These are phyloP conservation scores for Bolborhynchus lineola DNA, from an alignment of 2,113 vertebrate genomes.

Conservation along the genomic window DNA sequence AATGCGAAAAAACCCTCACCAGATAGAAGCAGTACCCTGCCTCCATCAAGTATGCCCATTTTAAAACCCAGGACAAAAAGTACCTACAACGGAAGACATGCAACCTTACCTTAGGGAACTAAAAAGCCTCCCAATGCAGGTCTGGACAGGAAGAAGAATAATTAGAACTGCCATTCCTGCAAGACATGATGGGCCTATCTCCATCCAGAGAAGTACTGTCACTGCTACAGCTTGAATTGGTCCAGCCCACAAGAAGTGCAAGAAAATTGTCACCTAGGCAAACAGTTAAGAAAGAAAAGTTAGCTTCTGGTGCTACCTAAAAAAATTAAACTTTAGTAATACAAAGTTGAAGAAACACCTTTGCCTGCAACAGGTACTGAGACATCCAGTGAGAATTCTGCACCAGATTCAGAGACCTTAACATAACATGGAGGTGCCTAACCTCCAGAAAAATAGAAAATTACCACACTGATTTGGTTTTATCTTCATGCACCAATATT, in stretches of 20 bases:
- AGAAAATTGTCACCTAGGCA: conserved; percentile 87
- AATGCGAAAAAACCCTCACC: not conserved
- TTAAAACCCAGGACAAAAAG: not conserved
- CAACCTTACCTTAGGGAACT: conserved; percentile 85
- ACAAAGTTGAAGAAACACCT: not conserved
- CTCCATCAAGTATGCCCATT: not conserved
- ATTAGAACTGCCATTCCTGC: conserved; percentile 89
- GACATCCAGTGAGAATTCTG: not conserved
- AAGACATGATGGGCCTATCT: conserved; percentile 91
- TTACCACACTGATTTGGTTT: not conserved
- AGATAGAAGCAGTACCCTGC: not conserved
- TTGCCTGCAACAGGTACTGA: not conserved
- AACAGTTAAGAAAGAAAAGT: not conserved
- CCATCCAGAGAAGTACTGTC: conserved; percentile 86
- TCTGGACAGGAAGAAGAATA: conserved; percentile 89
- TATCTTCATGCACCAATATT: not conserved
- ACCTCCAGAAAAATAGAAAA: not conserved
- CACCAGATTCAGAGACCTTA: not conserved
- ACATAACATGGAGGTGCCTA: not conserved
- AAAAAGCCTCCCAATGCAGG: conserved; percentile 87
- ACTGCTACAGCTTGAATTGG: conserved; percentile 88
- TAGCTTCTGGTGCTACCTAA: not conserved
- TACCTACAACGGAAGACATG: not conserved
- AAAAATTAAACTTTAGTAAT: not conserved
- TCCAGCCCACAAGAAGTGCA: conserved; percentile 93